phyloP scores from a whole-genome alignment of 2,113 vertebrate genomes.

The Ctenomys sociabilis region DNA sequence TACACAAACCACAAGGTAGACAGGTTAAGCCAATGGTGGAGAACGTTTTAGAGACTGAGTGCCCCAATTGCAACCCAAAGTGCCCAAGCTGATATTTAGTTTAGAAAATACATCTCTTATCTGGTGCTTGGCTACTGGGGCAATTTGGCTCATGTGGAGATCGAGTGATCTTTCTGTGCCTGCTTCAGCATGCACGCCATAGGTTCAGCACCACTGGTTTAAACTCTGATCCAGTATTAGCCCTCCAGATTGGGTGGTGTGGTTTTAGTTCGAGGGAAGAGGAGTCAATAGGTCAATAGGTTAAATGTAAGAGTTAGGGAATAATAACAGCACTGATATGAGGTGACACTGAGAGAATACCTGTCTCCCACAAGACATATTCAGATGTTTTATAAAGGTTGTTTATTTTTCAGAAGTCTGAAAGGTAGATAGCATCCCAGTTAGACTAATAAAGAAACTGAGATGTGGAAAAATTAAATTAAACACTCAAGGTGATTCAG shows the following conservation, averaged over 20 bases:
- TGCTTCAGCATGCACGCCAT: background rate
- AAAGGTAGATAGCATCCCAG: background rate
- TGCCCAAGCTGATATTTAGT: background rate
- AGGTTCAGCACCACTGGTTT: background rate
- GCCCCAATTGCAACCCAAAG: background rate
- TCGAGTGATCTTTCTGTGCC: background rate
- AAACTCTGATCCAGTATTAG: background rate
- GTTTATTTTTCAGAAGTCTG: conserved; percentile 21
- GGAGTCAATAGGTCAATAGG: background rate
- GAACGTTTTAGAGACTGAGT: background rate
- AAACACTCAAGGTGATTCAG: background rate
- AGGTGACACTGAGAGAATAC: background rate
- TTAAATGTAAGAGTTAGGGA: conserved; percentile 34
- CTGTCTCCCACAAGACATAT: background rate
- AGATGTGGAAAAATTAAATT: background rate
- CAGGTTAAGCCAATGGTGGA: background rate
- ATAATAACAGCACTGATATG: background rate
- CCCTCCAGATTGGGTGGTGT: background rate
- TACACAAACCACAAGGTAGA: background rate
- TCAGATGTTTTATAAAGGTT: conserved; percentile 37
- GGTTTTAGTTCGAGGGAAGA: background rate
- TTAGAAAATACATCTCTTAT: background rate
- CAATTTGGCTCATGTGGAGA: background rate
- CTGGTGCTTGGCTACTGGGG: background rate
- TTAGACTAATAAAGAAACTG: background rate